Evolutionary conservation across 2,113 vertebrate genomes (phyloP).

Genomic region (Taxidea taxus): DNA sequence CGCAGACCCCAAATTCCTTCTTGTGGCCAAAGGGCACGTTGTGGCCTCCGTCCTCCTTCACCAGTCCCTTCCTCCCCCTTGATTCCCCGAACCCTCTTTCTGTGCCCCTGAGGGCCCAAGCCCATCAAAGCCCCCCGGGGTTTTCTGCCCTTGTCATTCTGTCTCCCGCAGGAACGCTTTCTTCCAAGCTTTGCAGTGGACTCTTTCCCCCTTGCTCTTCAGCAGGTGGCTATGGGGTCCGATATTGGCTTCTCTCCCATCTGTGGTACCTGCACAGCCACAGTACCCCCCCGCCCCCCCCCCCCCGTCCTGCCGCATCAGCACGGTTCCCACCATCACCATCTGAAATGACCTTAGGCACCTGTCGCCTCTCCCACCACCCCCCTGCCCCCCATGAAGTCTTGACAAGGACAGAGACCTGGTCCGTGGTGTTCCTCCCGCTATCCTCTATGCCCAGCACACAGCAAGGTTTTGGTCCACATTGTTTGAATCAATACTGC

Average conservation of each 20-base stretch:
- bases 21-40: neutral
- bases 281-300: accelerated
- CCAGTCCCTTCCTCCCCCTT: neutral
- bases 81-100: no score
- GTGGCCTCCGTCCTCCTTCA: no score
- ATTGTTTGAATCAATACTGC: accelerated
- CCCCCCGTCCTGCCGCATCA: accelerated
- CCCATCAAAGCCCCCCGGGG: neutral
- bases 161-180: neutral
- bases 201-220: no score
- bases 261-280: accelerated
- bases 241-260: accelerated
- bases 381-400: neutral
- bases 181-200: accelerated
- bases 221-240: neutral
- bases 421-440: neutral
- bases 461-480: neutral
- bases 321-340: neutral
- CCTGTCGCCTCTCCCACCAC: neutral
- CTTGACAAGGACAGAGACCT: neutral
- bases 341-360: neutral
- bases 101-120: accelerated
- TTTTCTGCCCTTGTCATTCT: accelerated
- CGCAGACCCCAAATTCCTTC: neutral
- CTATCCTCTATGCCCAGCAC: neutral